These are phyloP conservation scores for Drosophila asahinai DNA, from an alignment of 1,140 invertebrate species.

Conservation along the genomic window DNA sequence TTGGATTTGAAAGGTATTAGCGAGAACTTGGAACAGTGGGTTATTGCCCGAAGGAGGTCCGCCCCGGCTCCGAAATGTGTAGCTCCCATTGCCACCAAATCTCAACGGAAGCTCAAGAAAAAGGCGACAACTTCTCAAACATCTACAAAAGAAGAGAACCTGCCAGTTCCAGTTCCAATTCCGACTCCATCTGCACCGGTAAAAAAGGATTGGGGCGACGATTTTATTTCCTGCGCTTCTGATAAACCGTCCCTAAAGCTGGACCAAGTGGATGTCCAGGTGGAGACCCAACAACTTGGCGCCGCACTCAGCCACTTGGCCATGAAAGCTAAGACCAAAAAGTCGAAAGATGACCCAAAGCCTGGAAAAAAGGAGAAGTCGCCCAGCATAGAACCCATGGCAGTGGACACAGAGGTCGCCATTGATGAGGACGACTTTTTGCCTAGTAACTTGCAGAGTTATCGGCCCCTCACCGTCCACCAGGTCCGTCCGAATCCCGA, in stretches of 20 bases:
- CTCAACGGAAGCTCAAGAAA: not conserved
- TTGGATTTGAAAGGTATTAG: slow-evolving; percentile 51
- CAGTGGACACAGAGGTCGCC: slow-evolving; percentile 12
- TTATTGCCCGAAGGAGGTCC: slow-evolving; percentile 15
- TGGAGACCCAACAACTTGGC: slow-evolving; percentile 49
- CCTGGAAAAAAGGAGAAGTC: not conserved
- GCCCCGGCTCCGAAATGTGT: not conserved
- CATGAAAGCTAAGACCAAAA: slow-evolving; percentile 27
- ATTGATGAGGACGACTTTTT: slow-evolving; percentile 62
- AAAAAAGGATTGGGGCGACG: slow-evolving; percentile 42
- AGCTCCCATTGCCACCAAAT: not conserved
- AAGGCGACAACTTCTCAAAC: not conserved
- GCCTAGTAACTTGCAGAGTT: slow-evolving; percentile 27
- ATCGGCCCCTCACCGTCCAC: slow-evolving; percentile 62
- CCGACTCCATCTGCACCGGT: not conserved
- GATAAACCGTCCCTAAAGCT: slow-evolving; percentile 12
- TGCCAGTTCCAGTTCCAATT: too few species aligned
- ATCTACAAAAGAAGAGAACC: not conserved
- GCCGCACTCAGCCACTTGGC: slow-evolving; percentile 49
- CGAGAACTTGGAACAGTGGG: slow-evolving; percentile 46
- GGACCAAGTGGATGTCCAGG: slow-evolving; percentile 31
- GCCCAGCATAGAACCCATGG: slow-evolving; percentile 26
- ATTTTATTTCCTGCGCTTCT: slow-evolving; percentile 56
- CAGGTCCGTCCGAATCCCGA: slow-evolving; percentile 63
- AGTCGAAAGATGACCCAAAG: not conserved